A percentile compares a stretch with the other conserved stretches of the same genome.
phyloP scores from a whole-genome alignment of 2,888 invertebrate genomes.

The Drosophila kanekoi region DNA sequence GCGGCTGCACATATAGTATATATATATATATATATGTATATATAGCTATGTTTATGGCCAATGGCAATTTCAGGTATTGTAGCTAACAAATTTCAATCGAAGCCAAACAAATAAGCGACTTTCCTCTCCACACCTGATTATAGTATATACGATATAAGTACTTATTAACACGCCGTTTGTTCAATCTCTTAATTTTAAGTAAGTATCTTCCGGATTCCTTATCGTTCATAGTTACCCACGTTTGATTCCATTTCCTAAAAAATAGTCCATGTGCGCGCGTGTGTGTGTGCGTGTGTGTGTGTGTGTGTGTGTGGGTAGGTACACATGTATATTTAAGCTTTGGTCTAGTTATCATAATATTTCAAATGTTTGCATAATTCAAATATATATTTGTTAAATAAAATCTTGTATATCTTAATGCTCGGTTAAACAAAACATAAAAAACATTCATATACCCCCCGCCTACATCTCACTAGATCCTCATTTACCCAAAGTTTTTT shows the following conservation, averaged over 20 bases:
- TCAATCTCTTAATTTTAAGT: conserved; percentile 26
- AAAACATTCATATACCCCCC: conserved; percentile 1
- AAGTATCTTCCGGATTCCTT: conserved; percentile 34
- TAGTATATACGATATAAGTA: conserved; percentile 41
- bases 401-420: conserved; percentile 16
- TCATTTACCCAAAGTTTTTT: conserved; percentile 18
- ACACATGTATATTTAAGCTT: conserved; percentile 76
- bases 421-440: conserved; percentile 5
- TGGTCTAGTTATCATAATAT: conserved; percentile 71
- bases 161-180: conserved; percentile 17
- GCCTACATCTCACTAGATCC: conserved; percentile 20
- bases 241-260: conserved; percentile 19
- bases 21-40: conserved; percentile 21
- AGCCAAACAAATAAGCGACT: conserved; percentile 57
- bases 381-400: conserved; percentile 32
- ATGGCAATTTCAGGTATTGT: conserved; percentile 72
- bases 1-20: conserved; percentile 2
- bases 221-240: background rate
- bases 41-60: conserved; percentile 42
- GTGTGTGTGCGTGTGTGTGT: conserved; percentile 16
- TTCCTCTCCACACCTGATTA: conserved; percentile 14
- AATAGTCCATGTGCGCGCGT: conserved; percentile 35
- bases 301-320: conserved; percentile 35
- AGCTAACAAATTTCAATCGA: conserved; percentile 62
- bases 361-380: conserved; percentile 51